Evolutionary conservation across 2,797 vertebrate species (phyloP).

Genomic region (Meriones psammophilus): DNA sequence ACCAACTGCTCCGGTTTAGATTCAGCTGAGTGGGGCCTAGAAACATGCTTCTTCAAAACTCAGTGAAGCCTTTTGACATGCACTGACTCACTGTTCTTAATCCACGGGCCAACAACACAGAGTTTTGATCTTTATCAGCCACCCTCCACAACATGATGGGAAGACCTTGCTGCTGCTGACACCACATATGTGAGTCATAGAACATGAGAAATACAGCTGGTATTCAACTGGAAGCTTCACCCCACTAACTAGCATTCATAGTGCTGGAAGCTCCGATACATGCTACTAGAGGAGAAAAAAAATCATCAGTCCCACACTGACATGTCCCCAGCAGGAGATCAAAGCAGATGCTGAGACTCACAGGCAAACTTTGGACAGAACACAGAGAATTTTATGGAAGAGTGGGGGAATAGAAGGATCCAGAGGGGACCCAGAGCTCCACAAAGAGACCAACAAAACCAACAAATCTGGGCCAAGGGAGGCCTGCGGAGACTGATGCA

Average conservation of each 20-base stretch:
- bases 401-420: too few species aligned
- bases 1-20: neutral
- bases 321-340: too few species aligned
- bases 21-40: neutral
- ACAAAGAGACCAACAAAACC: too few species aligned
- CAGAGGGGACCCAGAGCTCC: too few species aligned
- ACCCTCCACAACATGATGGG: neutral
- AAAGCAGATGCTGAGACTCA: too few species aligned
- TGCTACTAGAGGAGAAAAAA: neutral
- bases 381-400: too few species aligned
- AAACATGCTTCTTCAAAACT: neutral
- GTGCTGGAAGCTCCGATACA: neutral
- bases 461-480: too few species aligned
- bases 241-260: neutral
- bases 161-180: neutral
- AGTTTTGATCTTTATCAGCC: neutral
- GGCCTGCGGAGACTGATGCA: too few species aligned
- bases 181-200: neutral
- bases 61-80: neutral
- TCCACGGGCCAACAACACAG: neutral
- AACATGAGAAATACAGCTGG: neutral
- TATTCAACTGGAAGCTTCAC: neutral
- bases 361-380: too few species aligned
- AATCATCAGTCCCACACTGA: neutral
- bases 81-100: neutral